Percentiles rank a stretch among this genome's conserved stretches.
phyloP scores from a whole-genome alignment of 2,797 vertebrate genomes.

The Rhinophrynus dorsalis region DNA sequence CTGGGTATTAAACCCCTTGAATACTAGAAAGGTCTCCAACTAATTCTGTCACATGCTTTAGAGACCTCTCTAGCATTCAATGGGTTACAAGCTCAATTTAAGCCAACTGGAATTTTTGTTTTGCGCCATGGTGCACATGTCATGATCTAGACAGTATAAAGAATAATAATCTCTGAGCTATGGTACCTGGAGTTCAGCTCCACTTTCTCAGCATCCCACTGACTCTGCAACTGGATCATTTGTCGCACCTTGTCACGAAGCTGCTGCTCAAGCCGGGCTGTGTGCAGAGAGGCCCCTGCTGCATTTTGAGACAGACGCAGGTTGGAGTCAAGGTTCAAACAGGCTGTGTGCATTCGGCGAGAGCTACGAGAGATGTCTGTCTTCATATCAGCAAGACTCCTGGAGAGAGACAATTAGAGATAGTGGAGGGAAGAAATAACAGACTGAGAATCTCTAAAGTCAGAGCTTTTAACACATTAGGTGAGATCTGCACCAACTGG shows the following conservation, averaged over 20 bases:
- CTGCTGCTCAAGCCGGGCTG: constrained; percentile 65
- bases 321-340: constrained; percentile 68
- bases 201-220: constrained; percentile 77
- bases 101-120: too few relatives aligned
- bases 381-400: constrained; percentile 74
- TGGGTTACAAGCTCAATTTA: too few relatives aligned
- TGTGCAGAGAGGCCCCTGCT: constrained; percentile 48
- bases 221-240: constrained; percentile 74
- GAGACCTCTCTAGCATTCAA: too few relatives aligned
- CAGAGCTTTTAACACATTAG: too few relatives aligned
- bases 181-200: constrained; percentile 77
- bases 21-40: too few relatives aligned
- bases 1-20: too few relatives aligned
- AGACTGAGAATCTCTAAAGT: not conserved
- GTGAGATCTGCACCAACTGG: too few relatives aligned
- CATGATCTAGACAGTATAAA: too few relatives aligned
- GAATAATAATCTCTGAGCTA: not conserved
- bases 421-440: not conserved
- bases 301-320: constrained; percentile 57
- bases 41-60: too few relatives aligned
- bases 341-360: constrained; percentile 68
- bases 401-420: constrained; percentile 51
- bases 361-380: constrained; percentile 63
- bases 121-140: too few relatives aligned
- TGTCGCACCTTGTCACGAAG: constrained; percentile 75